phyloP scores from a whole-genome alignment of 2,113 vertebrate genomes.

The Gymnorhina tibicen region DNA sequence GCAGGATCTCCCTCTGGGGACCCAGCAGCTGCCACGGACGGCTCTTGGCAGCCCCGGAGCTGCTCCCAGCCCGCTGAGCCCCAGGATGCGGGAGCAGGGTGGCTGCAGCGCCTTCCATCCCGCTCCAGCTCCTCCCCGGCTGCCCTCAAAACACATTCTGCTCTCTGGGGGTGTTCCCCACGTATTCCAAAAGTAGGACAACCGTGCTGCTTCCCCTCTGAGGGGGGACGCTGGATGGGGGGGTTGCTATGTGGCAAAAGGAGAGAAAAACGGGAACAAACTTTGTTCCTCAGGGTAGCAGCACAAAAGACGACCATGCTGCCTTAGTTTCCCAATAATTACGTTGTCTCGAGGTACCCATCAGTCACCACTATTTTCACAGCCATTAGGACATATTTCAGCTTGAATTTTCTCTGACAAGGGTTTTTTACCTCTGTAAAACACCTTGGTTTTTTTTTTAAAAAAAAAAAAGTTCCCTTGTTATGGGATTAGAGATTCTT shows the following conservation, averaged over 20 bases:
- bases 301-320: background rate
- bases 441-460: accelerated
- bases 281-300: background rate
- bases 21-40: background rate
- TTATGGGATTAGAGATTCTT: background rate
- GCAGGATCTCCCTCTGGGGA: background rate
- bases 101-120: background rate
- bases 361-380: background rate
- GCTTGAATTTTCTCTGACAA: background rate
- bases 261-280: background rate
- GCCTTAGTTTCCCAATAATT: background rate
- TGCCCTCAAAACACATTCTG: background rate
- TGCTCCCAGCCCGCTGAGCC: background rate
- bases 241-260: background rate
- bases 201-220: background rate
- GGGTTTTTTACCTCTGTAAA: background rate
- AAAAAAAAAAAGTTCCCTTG: background rate
- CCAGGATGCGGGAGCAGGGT: background rate
- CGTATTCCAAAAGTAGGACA: accelerated
- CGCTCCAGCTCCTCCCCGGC: background rate
- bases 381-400: background rate
- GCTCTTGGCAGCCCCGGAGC: accelerated
- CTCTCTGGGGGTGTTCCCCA: background rate
- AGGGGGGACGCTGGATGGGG: accelerated
- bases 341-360: background rate